Base-by-base conservation (phyloP, 2,113 vertebrate species). In the Pollimyrus isidori region DNA sequence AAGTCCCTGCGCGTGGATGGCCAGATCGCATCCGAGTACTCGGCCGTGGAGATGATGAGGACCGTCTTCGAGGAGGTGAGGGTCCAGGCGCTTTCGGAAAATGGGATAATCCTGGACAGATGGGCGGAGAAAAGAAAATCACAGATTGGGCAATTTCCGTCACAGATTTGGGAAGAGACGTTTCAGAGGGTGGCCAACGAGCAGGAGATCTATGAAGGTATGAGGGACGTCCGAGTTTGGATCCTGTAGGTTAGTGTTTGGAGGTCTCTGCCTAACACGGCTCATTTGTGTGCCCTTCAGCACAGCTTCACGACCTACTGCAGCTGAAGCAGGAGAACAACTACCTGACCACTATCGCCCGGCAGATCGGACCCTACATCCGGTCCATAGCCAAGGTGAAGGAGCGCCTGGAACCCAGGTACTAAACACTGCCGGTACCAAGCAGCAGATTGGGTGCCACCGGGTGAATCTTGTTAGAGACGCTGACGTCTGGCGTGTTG, bases 131-230 rank as follows among this genome's bases (percentile, higher is more conserved):
- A 45, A 48, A 62, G 1, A 7, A 49, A 30, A 30, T 84, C 42
- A 83, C 26, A 56, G 62, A 88, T 49, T 26, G 83, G 5, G 0
- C 0, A 17, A 65, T 1, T 92, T 92, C 88, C 90, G 46, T 46
- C 90, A 85, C 87, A 84, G 98, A 95, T 96, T 35, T 99, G 98
- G 97, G 97, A 98, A 52, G 97, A 98, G 88, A 97, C 97, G 0
- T 98, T 97, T 92, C 98, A 97, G 95, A 94, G 96, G 89, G 96
- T 97, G 89, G 97, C 96, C 0, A 97, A 97, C 0, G 97, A 99
- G 91, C 97, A 99, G 93, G 97, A 98, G 93, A 98, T 99, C 93
- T 99, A 99, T 0, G 97, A 99, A 97, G 98, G 98, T 99, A 93
- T 89, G 87, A 23, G 90, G n/a, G 30, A 73, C 13, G 9, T 35